Evolutionary conservation across 2,888 invertebrate species (phyloP).

Genomic region (Aethes cnicana): DNA sequence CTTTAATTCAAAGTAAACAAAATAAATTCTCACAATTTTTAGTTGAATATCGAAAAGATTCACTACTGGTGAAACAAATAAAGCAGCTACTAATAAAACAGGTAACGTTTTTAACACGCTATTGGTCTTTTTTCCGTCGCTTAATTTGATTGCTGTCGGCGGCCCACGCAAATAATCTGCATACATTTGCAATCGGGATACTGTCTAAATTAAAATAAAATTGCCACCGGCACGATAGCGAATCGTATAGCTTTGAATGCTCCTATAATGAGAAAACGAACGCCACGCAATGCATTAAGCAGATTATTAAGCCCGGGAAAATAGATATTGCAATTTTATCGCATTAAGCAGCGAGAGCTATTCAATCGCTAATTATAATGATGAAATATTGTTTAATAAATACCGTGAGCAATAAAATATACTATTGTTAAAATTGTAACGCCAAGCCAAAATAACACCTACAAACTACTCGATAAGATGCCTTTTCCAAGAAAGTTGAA

Average conservation of each 20-base stretch:
- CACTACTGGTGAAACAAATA: neutral
- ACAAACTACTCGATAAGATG: neutral
- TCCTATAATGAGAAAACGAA: conserved; percentile 12
- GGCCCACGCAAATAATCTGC: conserved; percentile 65
- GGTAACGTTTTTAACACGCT: conserved; percentile 47
- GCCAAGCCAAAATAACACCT: neutral
- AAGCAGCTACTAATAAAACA: conserved; percentile 18
- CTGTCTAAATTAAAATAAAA: conserved; percentile 53
- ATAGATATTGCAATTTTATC: conserved; percentile 4
- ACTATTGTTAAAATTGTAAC: neutral
- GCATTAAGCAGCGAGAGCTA: neutral
- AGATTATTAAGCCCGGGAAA: conserved; percentile 2
- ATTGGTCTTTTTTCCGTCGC: conserved; percentile 55
- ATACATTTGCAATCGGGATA: conserved; percentile 62
- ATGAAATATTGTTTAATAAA: neutral
- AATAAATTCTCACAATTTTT: too few relatives aligned
- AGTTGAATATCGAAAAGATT: too few relatives aligned
- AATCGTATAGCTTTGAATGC: conserved; percentile 15
- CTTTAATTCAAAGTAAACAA: too few relatives aligned
- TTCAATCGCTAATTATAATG: neutral
- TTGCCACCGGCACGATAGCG: conserved; percentile 38
- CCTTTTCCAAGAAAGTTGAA: conserved; percentile 1
- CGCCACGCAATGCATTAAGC: conserved; percentile 3
- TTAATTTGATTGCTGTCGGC: conserved; percentile 62
- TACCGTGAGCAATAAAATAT: neutral